A percentile compares a stretch with the other conserved stretches of the same genome.
Evolutionary conservation across 2,888 invertebrate species (phyloP).

Genomic region (Noctua comes): DNA sequence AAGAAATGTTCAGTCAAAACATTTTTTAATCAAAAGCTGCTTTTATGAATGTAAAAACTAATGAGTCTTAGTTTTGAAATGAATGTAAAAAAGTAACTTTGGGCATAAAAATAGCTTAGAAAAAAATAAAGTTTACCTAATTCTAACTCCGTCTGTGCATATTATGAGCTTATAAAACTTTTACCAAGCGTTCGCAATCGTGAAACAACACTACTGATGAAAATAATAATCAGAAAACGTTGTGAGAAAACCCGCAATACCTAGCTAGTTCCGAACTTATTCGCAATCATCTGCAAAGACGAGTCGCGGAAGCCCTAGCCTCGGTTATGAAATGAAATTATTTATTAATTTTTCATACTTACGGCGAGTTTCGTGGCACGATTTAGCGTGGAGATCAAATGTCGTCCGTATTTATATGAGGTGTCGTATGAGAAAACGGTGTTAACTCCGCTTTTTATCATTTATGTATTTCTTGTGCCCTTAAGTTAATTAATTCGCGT

Average conservation of each 20-base stretch:
- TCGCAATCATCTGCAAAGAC: conserved; percentile 19
- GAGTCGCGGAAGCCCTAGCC: conserved; percentile 48
- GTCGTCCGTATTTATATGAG: conserved; percentile 47
- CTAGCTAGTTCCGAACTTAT: conserved; percentile 2
- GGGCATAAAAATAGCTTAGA: no score
- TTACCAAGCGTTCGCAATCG: neutral
- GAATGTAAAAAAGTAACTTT: no score
- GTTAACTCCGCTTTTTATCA: conserved; percentile 43
- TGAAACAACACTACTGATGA: neutral
- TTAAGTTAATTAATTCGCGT: conserved; percentile 50
- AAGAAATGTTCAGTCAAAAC: neutral
- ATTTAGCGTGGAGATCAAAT: conserved; percentile 29
- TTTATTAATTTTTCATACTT: conserved; percentile 47
- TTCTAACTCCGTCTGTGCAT: rapidly evolving
- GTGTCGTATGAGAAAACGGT: conserved; percentile 42
- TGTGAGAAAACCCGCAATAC: conserved; percentile 9
- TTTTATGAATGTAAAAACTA: no score
- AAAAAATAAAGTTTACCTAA: no score
- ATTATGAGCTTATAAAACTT: neutral
- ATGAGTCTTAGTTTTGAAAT: no score
- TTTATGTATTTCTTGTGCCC: conserved; percentile 31
- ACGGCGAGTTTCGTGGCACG: neutral
- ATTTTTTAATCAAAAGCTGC: no score
- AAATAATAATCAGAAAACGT: neutral
- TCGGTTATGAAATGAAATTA: conserved; percentile 38